A percentile compares a stretch with the other conserved stretches of the same genome.
Conservation (phyloP, 1,140 invertebrate genomes). For the Drosophila pachea region DNA sequence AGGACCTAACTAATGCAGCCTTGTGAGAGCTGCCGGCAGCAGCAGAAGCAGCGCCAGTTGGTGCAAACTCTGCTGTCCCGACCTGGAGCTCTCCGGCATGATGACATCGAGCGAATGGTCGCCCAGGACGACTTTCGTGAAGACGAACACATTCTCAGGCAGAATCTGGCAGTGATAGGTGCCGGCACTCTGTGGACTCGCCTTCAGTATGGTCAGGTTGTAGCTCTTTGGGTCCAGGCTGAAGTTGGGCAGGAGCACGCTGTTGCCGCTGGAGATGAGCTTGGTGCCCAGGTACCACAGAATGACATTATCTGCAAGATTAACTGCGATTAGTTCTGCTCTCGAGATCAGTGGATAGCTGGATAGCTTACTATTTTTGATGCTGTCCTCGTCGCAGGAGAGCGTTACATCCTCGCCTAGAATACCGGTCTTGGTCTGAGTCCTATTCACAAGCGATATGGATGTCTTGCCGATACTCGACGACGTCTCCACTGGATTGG, state of each 20-base stretch:
- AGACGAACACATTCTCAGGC: slow-evolving; percentile 28
- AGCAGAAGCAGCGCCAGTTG: slow-evolving; percentile 12
- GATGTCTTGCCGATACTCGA: background rate
- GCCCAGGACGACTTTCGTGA: slow-evolving; percentile 42
- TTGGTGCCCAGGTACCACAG: slow-evolving; percentile 42
- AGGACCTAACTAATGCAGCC: slow-evolving; percentile 35
- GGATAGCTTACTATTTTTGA: slow-evolving; percentile 27
- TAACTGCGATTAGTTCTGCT: background rate
- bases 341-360: background rate
- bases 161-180: slow-evolving; percentile 43
- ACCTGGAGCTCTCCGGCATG: slow-evolving; percentile 60
- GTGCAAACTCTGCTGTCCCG: slow-evolving; percentile 37
- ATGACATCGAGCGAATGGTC: slow-evolving; percentile 60
- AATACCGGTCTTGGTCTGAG: slow-evolving; percentile 34
- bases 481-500: slow-evolving; percentile 47
- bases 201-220: slow-evolving; percentile 56
- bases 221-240: slow-evolving; percentile 39
- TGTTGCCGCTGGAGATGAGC: slow-evolving; percentile 43
- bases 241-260: slow-evolving; percentile 50
- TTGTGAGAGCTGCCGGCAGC: slow-evolving; percentile 8
- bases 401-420: slow-evolving; percentile 50
- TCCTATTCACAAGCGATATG: slow-evolving; percentile 15
- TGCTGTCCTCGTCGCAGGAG: slow-evolving; percentile 36
- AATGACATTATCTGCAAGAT: slow-evolving; percentile 15
- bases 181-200: slow-evolving; percentile 52